A percentile compares a stretch with the other conserved stretches of the same genome.
Conservation (phyloP, 1,140 invertebrate genomes). For the Meloidogyne exigua region DNA sequence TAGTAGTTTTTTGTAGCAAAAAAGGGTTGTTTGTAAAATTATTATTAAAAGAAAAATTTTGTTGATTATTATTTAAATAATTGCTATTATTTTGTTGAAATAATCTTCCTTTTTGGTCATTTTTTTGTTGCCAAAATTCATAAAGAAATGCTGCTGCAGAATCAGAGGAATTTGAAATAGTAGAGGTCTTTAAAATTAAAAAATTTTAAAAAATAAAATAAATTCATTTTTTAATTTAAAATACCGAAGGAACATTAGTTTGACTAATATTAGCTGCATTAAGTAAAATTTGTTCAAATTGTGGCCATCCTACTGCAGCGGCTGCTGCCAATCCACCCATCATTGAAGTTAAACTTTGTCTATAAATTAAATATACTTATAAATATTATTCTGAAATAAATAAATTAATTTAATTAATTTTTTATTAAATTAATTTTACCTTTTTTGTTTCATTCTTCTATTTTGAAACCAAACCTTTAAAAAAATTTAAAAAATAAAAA, state of each 20-base stretch:
- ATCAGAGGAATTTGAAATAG: background rate
- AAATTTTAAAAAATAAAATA: background rate
- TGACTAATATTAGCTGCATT: background rate
- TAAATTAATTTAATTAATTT: background rate
- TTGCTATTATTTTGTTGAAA: background rate
- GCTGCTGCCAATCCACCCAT: constrained; percentile 7
- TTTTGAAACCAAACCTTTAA: constrained; percentile 69
- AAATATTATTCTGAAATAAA: no score
- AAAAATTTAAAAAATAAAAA: background rate
- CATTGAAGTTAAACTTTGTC: constrained; percentile 17
- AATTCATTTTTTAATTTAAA: no score
- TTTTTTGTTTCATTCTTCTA: constrained; percentile 65
- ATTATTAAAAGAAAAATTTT: background rate
- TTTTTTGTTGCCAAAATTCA: background rate
- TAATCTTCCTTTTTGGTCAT: background rate
- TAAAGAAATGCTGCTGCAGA: background rate
- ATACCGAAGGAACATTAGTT: background rate
- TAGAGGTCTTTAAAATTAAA: background rate
- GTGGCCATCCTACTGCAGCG: constrained; percentile 42
- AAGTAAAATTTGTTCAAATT: constrained; percentile 45
- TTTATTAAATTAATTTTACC: constrained; percentile 61
- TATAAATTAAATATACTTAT: constrained; percentile 6
- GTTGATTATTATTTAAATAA: background rate
- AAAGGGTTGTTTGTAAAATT: background rate
- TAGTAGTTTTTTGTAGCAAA: background rate